Evolutionary conservation across 2,888 invertebrate species (phyloP), one percentile per base, ranked within the genome.

Genomic region (Patella pellucida): DNA sequence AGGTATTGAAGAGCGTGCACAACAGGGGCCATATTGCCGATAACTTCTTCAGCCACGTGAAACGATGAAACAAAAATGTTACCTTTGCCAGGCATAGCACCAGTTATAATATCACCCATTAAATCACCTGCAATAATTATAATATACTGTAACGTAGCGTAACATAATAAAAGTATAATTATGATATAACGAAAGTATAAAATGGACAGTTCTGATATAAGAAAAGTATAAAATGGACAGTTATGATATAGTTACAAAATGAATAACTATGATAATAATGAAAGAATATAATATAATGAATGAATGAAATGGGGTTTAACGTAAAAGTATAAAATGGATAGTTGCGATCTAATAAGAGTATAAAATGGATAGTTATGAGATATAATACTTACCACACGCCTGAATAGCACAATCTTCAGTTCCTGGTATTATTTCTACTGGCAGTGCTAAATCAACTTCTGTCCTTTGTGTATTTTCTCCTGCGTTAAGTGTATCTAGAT

Each of bases 21-120:
- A n/a, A 74, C 67, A 1, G 80, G 80, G 9, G 77, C 78, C 41
- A 81, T 73, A 52, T 79, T 76, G 2, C 80, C 79, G 1, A 81
- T 68, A 11, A 75, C 77, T 50, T 79, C 80, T 68, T 81, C 80
- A 3, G 78, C 80, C 27, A 72, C 71, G 54, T 69, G 16, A 16
- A 81, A n/a, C 4, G 71, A 71, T 31, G 70, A 68, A 19, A 75
- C 76, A n/a, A 79, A 69, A 41, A 79, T 52, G 51, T 73, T 76
- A 71, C 76, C 74, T 16, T 77, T 76, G n/a, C 76, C 50, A 15
- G 79, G n/a, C 5, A 81, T 74, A 67, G 78, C 76, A 16, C 73
- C 73, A 19, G 68, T 76, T 62, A 81, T 81, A 71, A 81, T 76
- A 62, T 81, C 80, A 4, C 80, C 80, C 80, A 81, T 81, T 31